Base-by-base conservation (phyloP, 1,140 invertebrate species). In the Camponotus vicinus region DNA sequence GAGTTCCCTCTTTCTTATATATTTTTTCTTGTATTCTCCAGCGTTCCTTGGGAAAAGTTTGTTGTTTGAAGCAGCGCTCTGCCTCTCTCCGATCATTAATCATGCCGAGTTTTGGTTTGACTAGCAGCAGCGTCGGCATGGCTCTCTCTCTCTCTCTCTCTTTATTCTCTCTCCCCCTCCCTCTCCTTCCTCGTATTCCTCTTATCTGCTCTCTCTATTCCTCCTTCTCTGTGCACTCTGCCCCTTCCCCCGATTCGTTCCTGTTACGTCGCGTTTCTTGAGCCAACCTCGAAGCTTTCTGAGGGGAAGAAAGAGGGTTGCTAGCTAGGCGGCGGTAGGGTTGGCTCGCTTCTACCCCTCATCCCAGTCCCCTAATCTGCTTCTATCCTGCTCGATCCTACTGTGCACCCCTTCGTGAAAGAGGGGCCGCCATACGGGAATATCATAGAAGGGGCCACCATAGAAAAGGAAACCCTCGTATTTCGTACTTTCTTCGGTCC, bases 61-160 rank as follows among this genome's bases (percentile, higher is more conserved):
- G 96, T 96, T 96, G 96, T 96, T 96, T 96, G 96, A 96, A 96
- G 95, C 95, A 95, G 95, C 94, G 91, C 92, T 93, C 91, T 93
- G 92, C 89, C 91, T 92, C 93, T 94, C 94, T 94, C 95, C 94
- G 94, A 96, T 95, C 96, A 96, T 96, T 96, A 96, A 96, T 96
- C 96, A 96, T 96, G 95, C 94, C 94, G 95, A 96, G 95, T 96
- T 96, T 96, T 95, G 95, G 96, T 96, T 96, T 96, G 96, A 96
- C 96, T 96, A 95, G 95, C 95, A 92, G 95, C 89, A 91, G 92
- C 91, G 90, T 91, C 91, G 92, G 89, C 86, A 86, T 84, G 76
- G 88, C 64, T 64, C 49, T 61, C 40, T 84, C 70, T 27, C 66
- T 32, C 66, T 69, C 88, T 64, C 55, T 7, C 18, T n/a, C 15